These are phyloP conservation scores for Drosophila mauritiana DNA, from an alignment of 1,140 invertebrate species.

Conservation along the genomic window DNA sequence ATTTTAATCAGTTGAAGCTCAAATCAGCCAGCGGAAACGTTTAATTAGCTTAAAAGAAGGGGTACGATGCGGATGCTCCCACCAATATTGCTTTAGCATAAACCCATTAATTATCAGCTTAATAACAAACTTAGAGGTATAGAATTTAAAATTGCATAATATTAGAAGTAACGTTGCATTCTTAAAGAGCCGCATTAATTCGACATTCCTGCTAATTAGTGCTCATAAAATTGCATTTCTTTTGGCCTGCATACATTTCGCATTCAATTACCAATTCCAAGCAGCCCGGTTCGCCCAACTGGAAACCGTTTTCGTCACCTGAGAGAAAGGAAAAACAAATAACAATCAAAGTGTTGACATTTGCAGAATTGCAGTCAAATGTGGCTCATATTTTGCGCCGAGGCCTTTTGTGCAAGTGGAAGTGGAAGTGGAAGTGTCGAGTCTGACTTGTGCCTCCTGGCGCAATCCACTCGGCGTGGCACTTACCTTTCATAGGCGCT, in stretches of 20 bases:
- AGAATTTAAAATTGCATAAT: no score
- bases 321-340: constrained; percentile 40
- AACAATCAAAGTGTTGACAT: constrained; percentile 63
- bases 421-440: constrained; percentile 26
- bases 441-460: constrained; percentile 23
- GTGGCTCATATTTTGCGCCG: constrained; percentile 55
- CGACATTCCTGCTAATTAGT: not conserved
- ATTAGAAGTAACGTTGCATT: no score
- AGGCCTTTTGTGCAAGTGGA: constrained; percentile 29
- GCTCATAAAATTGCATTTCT: not conserved
- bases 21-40: not conserved
- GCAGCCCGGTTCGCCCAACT: not conserved
- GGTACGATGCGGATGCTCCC: not conserved
- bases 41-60: not conserved
- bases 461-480: constrained; percentile 28
- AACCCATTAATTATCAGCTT: not conserved
- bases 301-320: constrained; percentile 30
- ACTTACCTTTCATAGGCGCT: constrained; percentile 60
- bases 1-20: constrained; percentile 4
- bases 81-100: not conserved
- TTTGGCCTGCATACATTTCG: not conserved
- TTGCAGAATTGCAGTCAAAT: constrained; percentile 56
- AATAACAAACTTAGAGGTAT: no score
- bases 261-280: constrained; percentile 23
- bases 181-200: no score